Evolutionary conservation across 2,888 invertebrate species (phyloP).

Genomic region (Sarcophaga caerulescens): DNA sequence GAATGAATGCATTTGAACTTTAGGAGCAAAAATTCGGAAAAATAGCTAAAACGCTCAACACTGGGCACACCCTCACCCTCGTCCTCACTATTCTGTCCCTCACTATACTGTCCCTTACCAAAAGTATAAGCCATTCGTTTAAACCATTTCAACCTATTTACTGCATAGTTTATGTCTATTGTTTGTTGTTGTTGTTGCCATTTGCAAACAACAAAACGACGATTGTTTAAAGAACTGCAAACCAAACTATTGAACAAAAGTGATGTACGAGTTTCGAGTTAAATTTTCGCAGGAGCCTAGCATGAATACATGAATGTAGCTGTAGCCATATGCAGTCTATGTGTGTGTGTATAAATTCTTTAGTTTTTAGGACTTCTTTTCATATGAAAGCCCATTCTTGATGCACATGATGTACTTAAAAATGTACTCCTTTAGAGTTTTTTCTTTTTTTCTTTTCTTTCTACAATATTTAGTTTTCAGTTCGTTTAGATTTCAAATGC

Average conservation of each 20-base stretch:
- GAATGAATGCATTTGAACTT: slow-evolving; percentile 68
- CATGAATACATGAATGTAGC: not conserved
- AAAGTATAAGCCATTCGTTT: slow-evolving; percentile 7
- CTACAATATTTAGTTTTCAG: not conserved
- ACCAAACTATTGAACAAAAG: slow-evolving; percentile 37
- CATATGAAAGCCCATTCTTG: slow-evolving; percentile 54
- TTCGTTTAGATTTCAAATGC: slow-evolving; percentile 31
- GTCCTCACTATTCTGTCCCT: not conserved
- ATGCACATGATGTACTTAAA: slow-evolving; percentile 61
- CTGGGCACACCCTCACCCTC: too few relatives aligned
- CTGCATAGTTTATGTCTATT: not conserved
- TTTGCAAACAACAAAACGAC: not conserved
- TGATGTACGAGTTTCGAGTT: slow-evolving; percentile 19
- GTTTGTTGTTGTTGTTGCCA: not conserved
- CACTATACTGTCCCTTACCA: slow-evolving; percentile 10
- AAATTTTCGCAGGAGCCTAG: slow-evolving; percentile 35
- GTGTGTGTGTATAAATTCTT: slow-evolving; percentile 26
- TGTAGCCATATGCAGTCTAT: not conserved
- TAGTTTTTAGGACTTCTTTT: slow-evolving; percentile 32
- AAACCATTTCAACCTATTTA: not conserved
- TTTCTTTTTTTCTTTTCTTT: slow-evolving; percentile 22
- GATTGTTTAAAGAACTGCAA: not conserved
- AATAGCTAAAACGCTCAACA: too few relatives aligned
- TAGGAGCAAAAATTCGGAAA: slow-evolving; percentile 31
- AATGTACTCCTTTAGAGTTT: slow-evolving; percentile 51